A percentile compares a stretch with the other conserved stretches of the same genome.
These are phyloP conservation scores for Apolygus lucorum DNA, from an alignment of 1,140 invertebrate genomes.

Conservation along the genomic window DNA sequence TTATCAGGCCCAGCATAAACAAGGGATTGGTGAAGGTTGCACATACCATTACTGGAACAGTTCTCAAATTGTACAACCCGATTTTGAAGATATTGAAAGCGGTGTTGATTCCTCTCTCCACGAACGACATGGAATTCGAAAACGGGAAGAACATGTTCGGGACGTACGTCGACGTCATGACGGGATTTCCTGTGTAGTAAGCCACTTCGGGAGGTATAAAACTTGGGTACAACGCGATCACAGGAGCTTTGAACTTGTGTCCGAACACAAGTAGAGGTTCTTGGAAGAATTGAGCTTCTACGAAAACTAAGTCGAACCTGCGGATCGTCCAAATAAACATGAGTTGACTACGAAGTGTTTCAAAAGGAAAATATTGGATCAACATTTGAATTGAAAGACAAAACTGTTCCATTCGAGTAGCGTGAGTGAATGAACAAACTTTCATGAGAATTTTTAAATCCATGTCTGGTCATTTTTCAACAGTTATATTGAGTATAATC, in stretches of 20 bases:
- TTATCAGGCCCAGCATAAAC: too few relatives aligned
- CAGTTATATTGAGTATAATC: neutral
- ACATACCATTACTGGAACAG: conserved; percentile 21
- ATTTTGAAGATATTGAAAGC: conserved; percentile 1
- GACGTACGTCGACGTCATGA: conserved; percentile 39
- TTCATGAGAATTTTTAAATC: neutral
- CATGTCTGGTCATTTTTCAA: neutral
- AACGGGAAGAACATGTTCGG: conserved; percentile 44
- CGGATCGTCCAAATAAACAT: conserved; percentile 8
- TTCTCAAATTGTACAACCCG: neutral
- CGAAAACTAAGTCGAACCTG: conserved; percentile 36
- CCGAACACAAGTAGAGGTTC: conserved; percentile 36
- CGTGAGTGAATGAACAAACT: neutral
- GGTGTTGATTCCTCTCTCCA: conserved; percentile 45
- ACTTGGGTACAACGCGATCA: conserved; percentile 28
- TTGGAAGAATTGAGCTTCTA: conserved; percentile 35
- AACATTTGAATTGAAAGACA: neutral
- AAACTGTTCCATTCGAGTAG: neutral
- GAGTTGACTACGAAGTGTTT: neutral
- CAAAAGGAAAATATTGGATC: neutral
- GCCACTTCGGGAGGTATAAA: neutral
- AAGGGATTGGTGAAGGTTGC: too few relatives aligned
- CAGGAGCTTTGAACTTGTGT: conserved; percentile 35
- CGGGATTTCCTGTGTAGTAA: conserved; percentile 21
- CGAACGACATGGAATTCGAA: conserved; percentile 45